Percentiles rank a stretch among this genome's conserved stretches.
Conservation (phyloP, 2,113 vertebrate species). For the Otus sunia region DNA sequence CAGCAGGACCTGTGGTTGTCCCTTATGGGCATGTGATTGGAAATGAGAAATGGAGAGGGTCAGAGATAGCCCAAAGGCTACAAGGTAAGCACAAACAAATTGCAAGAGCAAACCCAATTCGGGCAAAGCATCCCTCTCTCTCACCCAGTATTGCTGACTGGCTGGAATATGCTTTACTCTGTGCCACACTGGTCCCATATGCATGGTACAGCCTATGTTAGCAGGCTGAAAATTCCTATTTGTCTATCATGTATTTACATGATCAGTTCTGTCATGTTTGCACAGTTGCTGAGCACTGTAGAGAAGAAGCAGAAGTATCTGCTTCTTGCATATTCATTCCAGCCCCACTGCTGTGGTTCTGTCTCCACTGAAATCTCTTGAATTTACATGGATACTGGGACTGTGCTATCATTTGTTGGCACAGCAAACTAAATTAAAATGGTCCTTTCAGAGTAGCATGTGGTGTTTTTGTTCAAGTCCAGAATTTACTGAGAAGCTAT, state of each 20-base stretch:
- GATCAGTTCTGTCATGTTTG: background rate
- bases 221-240: background rate
- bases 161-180: background rate
- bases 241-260: rapidly evolving
- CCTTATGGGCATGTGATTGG: constrained; percentile 84
- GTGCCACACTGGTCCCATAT: background rate
- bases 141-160: too few relatives aligned
- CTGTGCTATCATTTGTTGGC: background rate
- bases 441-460: background rate
- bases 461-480: background rate
- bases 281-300: background rate
- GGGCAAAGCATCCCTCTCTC: background rate
- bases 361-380: background rate
- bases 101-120: background rate
- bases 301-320: background rate
- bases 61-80: constrained; percentile 76
- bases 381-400: background rate
- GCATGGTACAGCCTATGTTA: background rate
- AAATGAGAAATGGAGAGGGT: constrained; percentile 86
- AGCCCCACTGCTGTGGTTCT: too few relatives aligned
- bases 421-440: background rate
- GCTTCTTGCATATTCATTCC: background rate
- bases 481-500: background rate
- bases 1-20: constrained; percentile 67
- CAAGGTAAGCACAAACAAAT: constrained; percentile 75